Base-by-base conservation (phyloP, 2,113 vertebrate genomes). In the Anarhynchus alexandrinus region DNA sequence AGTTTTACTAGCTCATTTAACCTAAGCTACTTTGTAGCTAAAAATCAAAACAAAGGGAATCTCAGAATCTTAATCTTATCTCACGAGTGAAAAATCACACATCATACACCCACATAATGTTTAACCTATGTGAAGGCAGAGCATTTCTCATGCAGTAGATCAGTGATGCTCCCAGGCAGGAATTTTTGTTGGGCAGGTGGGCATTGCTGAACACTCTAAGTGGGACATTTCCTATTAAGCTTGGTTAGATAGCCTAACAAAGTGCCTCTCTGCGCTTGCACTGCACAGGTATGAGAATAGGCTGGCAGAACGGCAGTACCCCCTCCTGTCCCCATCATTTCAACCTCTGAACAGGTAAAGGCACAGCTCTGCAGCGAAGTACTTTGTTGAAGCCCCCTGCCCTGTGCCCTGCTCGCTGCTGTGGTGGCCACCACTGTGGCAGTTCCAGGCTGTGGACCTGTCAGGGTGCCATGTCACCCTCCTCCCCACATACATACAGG, bases 251-350 rank as follows among this genome's bases (percentile, higher is more conserved):
- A 88, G 49, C 18, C 52, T 65, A 51, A 45, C 12, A 11, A 51
- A 52, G 54, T 11, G 26, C 23, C 45, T 45, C 10, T 49, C 22
- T 70, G 47, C 1, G 7, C 54, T 49, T 51, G 9, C 40, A 30
- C 12, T 2, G 7, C n/a, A 38, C 12, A 36, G 7, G 1, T 3
- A 5, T 30, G 11, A 19, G 34, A 52, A 45, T 0, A 36, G 77
- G 40, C 43, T 55, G 25, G 32, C 64, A 78, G 30, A 72, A 25
- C 0, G 4, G 58, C 66, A 73, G 23, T 3, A 8, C 4, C 4
- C 2, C 23, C 40, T 82, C 27, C 34, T 11, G 15, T 51, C 21
- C 3, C 8, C 49, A 59, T 9, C 38, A 13, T 34, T 77, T 65
- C 25, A 66, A 6, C 18, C 7, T 43, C 43, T 19, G 13, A 15